Percentiles rank a stretch among this genome's conserved stretches.
Evolutionary conservation across 2,113 vertebrate genomes (phyloP).

Genomic region (Echinops telfairi): DNA sequence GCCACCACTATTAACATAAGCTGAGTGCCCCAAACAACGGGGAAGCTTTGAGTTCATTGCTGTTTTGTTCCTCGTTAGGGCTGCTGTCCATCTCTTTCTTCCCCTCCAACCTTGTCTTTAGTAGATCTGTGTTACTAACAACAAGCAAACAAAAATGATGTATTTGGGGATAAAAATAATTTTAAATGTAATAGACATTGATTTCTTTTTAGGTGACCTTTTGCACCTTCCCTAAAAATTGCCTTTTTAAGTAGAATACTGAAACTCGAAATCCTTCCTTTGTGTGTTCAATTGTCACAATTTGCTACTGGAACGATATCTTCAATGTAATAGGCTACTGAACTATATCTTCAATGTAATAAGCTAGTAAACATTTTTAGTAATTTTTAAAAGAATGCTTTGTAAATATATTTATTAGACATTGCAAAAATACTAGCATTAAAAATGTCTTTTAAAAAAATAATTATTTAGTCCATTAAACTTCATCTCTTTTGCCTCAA

Average conservation of each 20-base stretch:
- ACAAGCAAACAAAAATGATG: not conserved
- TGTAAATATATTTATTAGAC: slow-evolving; percentile 4
- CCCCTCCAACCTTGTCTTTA: slow-evolving; percentile 1
- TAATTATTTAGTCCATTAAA: slow-evolving; percentile 16
- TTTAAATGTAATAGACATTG: slow-evolving; percentile 47
- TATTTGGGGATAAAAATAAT: slow-evolving; percentile 43
- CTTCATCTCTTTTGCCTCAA: slow-evolving; percentile 21
- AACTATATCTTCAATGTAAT: slow-evolving; percentile 17
- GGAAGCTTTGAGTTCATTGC: slow-evolving; percentile 22
- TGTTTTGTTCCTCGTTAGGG: slow-evolving; percentile 34
- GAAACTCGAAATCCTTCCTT: slow-evolving; percentile 23
- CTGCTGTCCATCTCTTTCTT: slow-evolving; percentile 36
- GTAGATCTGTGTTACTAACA: slow-evolving; percentile 14
- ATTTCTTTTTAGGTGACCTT: slow-evolving; percentile 41
- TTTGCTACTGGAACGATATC: slow-evolving; percentile 31
- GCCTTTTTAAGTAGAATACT: slow-evolving; percentile 47
- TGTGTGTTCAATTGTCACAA: slow-evolving; percentile 12
- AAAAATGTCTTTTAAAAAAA: not conserved
- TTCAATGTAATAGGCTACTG: slow-evolving; percentile 36
- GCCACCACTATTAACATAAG: too few species aligned
- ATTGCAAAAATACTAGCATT: slow-evolving; percentile 18
- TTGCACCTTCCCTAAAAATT: slow-evolving; percentile 53
- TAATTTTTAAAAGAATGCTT: slow-evolving; percentile 37
- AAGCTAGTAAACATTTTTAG: slow-evolving; percentile 53
- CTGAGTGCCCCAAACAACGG: too few species aligned